These are phyloP conservation scores for Anseranas semipalmata DNA, from an alignment of 2,113 vertebrate genomes.

Conservation along the genomic window DNA sequence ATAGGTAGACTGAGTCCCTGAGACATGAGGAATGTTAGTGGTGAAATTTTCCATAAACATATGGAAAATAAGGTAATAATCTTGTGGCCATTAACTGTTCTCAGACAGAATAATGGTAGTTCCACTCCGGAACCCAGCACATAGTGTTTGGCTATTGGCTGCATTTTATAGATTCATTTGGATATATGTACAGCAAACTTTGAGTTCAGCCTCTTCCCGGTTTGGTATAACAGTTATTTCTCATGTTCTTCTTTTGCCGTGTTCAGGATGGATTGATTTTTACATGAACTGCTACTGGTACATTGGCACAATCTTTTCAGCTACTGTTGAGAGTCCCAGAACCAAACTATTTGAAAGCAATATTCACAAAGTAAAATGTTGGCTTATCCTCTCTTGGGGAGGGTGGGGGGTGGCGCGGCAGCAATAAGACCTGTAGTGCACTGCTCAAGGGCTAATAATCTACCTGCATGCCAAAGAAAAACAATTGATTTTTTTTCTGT, in stretches of 20 bases:
- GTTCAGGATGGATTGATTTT: neutral
- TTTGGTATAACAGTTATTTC: neutral
- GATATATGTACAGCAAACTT: neutral
- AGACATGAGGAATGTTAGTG: neutral
- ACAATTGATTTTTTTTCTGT: neutral
- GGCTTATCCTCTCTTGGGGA: neutral
- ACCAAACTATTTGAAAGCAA: neutral
- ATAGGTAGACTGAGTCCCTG: neutral
- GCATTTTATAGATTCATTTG: neutral
- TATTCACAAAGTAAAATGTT: neutral
- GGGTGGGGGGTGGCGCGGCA: too few species aligned
- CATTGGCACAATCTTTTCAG: neutral
- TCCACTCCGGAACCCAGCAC: neutral
- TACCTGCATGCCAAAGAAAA: neutral
- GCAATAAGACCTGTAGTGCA: neutral
- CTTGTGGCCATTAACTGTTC: neutral
- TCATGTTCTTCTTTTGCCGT: neutral
- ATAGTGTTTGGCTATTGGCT: neutral
- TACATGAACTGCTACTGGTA: neutral
- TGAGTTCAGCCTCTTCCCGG: neutral
- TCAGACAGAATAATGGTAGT: neutral
- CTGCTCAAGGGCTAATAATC: neutral
- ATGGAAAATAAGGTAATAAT: neutral
- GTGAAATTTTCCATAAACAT: neutral
- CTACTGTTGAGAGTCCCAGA: neutral